Conservation (phyloP, 2,888 invertebrate species). For the Cartodere bifasciata region DNA sequence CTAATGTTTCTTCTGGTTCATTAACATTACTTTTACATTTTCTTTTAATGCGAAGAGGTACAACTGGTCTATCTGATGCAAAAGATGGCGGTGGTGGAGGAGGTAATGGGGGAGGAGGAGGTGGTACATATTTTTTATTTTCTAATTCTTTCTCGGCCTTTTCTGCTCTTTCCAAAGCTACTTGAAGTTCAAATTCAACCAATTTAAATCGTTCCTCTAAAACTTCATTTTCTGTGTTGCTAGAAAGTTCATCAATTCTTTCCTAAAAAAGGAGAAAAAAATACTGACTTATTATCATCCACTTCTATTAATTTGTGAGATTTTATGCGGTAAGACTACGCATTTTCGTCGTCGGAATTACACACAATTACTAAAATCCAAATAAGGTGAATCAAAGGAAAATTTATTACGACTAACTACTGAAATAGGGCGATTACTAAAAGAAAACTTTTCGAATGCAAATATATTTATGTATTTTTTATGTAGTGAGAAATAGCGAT, state of each 20-base stretch:
- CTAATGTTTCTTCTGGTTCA: constrained; percentile 23
- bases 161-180: constrained; percentile 48
- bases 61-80: constrained; percentile 39
- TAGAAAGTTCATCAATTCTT: constrained; percentile 51
- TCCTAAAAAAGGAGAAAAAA: constrained; percentile 32
- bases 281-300: no score
- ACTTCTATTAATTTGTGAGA: no score
- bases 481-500: no score
- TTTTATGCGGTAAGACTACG: no score
- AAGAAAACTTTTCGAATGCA: no score
- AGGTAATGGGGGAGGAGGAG: constrained; percentile 33
- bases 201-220: constrained; percentile 54
- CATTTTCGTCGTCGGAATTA: no score
- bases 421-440: no score
- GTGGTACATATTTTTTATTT: constrained; percentile 37
- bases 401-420: no score
- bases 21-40: constrained; percentile 25
- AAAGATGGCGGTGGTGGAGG: constrained; percentile 18
- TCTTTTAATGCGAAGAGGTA: constrained; percentile 41
- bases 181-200: constrained; percentile 54
- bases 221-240: constrained; percentile 52
- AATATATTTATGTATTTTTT: no score
- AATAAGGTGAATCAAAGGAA: no score
- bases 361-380: no score
- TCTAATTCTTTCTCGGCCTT: constrained; percentile 37